Conservation (phyloP, 2,113 vertebrate genomes). For the Tachysurus vachellii region DNA sequence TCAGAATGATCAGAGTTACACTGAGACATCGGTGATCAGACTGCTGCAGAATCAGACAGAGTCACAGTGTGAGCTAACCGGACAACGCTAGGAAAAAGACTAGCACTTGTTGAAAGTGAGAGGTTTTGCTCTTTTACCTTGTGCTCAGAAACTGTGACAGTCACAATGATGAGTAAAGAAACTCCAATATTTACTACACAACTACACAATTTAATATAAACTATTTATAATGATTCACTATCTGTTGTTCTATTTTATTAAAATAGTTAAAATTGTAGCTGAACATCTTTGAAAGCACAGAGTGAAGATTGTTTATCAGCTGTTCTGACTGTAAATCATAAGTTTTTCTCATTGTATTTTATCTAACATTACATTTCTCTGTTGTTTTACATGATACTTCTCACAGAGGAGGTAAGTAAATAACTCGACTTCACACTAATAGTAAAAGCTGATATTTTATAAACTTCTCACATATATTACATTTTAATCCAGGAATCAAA, state of each 20-base stretch:
- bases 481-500: neutral
- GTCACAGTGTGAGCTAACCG: neutral
- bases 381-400: neutral
- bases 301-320: neutral
- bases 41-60: constrained; percentile 9
- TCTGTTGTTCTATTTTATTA: neutral
- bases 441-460: neutral
- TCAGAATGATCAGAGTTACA: neutral
- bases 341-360: neutral
- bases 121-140: neutral
- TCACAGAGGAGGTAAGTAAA: neutral
- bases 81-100: neutral
- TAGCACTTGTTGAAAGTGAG: constrained; percentile 4
- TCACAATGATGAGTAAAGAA: neutral
- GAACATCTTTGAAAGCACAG: neutral
- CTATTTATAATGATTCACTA: constrained; percentile 14
- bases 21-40: neutral
- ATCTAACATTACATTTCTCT: constrained; percentile 16
- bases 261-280: neutral
- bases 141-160: constrained; percentile 2
- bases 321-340: neutral
- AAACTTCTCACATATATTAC: neutral
- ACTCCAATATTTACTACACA: neutral
- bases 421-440: neutral
- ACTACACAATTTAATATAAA: neutral